Conservation (phyloP, 2,113 vertebrate genomes). For the Phylloscopus whistleri region DNA sequence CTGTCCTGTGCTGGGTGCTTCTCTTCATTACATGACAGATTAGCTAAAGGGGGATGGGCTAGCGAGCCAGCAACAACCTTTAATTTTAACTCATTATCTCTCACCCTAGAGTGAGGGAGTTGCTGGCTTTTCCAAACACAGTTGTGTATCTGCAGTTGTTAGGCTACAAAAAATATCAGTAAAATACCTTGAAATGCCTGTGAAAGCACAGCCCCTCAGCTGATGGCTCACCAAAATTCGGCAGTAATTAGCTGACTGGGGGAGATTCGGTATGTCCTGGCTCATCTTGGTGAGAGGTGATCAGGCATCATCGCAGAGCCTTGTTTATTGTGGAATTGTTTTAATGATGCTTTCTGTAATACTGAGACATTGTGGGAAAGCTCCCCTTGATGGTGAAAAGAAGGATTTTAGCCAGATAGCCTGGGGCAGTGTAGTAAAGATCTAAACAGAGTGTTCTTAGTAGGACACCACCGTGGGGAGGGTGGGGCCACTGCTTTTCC, state of each 20-base stretch:
- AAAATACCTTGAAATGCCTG: background rate
- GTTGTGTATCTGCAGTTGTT: background rate
- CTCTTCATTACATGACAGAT: slow-evolving; percentile 85
- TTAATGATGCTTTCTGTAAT: background rate
- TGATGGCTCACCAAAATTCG: background rate
- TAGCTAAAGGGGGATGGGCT: slow-evolving; percentile 74
- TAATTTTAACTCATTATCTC: slow-evolving; percentile 77
- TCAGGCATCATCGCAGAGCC: background rate
- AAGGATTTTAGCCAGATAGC: background rate
- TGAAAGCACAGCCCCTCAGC: background rate
- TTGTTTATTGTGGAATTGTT: background rate
- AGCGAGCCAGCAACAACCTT: slow-evolving; percentile 63
- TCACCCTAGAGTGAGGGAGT: slow-evolving; percentile 23
- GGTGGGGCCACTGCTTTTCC: background rate
- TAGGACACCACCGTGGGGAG: background rate
- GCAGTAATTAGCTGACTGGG: background rate
- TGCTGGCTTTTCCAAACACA: slow-evolving; percentile 12
- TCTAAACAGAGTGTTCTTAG: background rate
- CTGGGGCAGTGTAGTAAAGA: background rate
- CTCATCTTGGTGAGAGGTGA: background rate
- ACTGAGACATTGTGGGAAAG: background rate
- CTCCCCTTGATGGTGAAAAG: background rate
- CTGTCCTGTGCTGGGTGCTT: slow-evolving; percentile 75
- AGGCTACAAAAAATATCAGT: background rate
- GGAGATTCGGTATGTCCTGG: background rate